phyloP scores from a whole-genome alignment of 2,888 invertebrate genomes.

The Drosophila fulvimacula region DNA sequence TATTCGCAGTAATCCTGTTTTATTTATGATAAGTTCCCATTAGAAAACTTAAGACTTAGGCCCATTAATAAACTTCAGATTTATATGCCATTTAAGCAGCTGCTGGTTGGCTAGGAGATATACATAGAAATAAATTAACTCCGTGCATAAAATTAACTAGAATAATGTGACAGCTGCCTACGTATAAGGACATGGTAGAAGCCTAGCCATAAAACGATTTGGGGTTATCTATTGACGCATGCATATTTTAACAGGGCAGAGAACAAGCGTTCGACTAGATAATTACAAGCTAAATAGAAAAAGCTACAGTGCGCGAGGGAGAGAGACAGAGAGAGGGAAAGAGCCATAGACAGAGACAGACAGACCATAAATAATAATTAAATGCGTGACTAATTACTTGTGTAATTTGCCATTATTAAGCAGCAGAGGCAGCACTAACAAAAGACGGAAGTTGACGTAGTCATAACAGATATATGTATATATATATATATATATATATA shows the following conservation, averaged over 20 bases:
- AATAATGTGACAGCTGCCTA: conserved; percentile 17
- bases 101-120: not conserved
- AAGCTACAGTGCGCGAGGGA: conserved; percentile 16
- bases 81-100: not conserved
- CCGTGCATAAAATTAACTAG: conserved; percentile 11
- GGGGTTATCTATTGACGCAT: conserved; percentile 51
- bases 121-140: conserved; percentile 8
- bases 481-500: conserved; percentile 22
- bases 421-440: conserved; percentile 31
- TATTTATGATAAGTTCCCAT: not conserved
- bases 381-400: conserved; percentile 82
- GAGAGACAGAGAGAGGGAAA: conserved; percentile 9
- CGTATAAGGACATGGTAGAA: conserved; percentile 3
- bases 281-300: conserved; percentile 63
- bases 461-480: conserved; percentile 48
- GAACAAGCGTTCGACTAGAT: conserved; percentile 64
- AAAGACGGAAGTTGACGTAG: conserved; percentile 52
- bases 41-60: not conserved
- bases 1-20: not conserved
- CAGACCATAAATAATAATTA: conserved; percentile 78
- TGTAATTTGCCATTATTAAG: conserved; percentile 80
- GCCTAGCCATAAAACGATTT: conserved; percentile 44
- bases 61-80: conserved; percentile 8
- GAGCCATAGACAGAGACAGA: not conserved
- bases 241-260: conserved; percentile 50